Percentiles rank a stretch among this genome's conserved stretches.
phyloP scores from a whole-genome alignment of 2,797 vertebrate species.

The Danio albolineatus region DNA sequence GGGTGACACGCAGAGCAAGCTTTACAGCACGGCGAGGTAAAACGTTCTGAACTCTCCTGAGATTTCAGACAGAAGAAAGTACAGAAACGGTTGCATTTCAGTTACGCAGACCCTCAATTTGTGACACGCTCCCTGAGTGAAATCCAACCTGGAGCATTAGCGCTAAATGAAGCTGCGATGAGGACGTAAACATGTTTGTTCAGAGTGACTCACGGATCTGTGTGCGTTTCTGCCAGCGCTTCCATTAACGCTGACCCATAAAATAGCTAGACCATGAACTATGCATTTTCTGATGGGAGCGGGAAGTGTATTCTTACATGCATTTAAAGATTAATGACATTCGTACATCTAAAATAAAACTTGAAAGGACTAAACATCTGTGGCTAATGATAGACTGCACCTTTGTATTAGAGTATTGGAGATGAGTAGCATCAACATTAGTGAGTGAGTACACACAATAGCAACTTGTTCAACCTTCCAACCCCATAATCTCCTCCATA shows the following conservation, averaged over 20 bases:
- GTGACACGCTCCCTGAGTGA: conserved; percentile 24
- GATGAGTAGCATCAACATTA: conserved; percentile 13
- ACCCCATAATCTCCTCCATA: background rate
- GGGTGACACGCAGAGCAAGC: conserved; percentile 24
- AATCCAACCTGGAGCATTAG: conserved; percentile 8
- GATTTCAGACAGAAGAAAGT: conserved; percentile 44
- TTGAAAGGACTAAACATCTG: background rate
- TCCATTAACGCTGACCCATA: conserved; percentile 47
- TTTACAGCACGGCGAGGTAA: conserved; percentile 40
- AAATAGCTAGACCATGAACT: conserved; percentile 39
- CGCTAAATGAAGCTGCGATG: background rate
- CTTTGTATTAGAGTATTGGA: background rate
- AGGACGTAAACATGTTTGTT: conserved; percentile 61
- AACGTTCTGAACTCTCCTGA: conserved; percentile 47
- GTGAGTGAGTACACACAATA: background rate
- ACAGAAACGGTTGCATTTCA: conserved; percentile 65
- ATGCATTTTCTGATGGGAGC: conserved; percentile 11
- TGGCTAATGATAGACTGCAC: background rate
- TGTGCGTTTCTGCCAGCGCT: background rate
- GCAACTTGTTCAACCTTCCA: background rate
- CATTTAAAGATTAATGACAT: conserved; percentile 14
- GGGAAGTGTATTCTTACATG: conserved; percentile 12
- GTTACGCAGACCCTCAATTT: conserved; percentile 64
- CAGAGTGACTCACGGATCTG: conserved; percentile 53
- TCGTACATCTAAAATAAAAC: background rate